These are phyloP conservation scores for Brachycybe producta DNA, from an alignment of 2,888 invertebrate species.

Conservation along the genomic window DNA sequence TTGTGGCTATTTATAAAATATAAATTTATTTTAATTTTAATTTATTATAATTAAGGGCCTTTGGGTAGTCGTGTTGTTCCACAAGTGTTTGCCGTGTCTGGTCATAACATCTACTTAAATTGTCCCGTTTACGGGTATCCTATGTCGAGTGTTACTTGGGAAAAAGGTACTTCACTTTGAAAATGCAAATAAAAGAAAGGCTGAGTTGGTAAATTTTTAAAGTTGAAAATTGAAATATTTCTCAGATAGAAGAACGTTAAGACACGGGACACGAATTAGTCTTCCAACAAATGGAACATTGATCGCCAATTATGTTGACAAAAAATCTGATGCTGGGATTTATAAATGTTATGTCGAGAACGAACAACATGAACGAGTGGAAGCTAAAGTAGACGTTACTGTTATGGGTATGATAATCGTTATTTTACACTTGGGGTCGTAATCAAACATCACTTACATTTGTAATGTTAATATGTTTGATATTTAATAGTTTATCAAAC, in stretches of 20 bases:
- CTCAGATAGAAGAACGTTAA: background rate
- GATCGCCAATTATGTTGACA: conserved; percentile 84
- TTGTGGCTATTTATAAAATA: background rate
- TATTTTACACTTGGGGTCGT: conserved; percentile 2
- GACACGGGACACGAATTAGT: conserved; percentile 57
- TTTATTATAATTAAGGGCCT: background rate
- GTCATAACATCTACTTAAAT: conserved; percentile 3
- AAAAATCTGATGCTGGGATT: conserved; percentile 79
- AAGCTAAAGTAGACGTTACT: conserved; percentile 66
- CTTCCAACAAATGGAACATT: conserved; percentile 86
- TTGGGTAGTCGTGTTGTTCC: background rate
- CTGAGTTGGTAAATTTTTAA: too few species aligned
- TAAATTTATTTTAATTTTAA: too few species aligned
- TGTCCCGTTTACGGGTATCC: conserved; percentile 12
- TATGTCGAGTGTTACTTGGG: conserved; percentile 1
- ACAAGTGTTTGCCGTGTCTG: background rate
- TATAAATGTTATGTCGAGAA: conserved; percentile 90
- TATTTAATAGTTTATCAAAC: too few species aligned
- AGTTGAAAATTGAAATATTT: too few species aligned
- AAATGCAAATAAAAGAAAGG: too few species aligned
- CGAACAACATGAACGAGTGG: conserved; percentile 59
- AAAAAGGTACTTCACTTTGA: too few species aligned
- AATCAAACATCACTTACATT: too few species aligned
- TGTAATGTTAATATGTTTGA: too few species aligned
- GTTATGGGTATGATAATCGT: conserved; percentile 74